Evolutionary conservation across 2,888 invertebrate species (phyloP), one percentile per base, ranked within the genome.

Genomic region (Drosophila emarginata): DNA sequence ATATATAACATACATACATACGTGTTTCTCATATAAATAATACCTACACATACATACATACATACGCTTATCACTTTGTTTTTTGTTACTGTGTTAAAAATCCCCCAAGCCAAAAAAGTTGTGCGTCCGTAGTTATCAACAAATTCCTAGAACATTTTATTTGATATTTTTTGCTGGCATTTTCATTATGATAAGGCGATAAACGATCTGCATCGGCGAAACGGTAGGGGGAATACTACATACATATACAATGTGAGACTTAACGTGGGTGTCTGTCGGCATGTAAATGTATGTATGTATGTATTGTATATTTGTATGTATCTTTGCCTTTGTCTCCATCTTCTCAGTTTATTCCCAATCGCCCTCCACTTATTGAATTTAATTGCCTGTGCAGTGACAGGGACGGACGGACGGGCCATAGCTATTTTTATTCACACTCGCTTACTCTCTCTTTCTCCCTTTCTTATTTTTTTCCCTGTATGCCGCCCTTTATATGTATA

Each of bases 291-390:
- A 23, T 14, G 23, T 61, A 37, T 54, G 36, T 39, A 52, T 52
- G n/a, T n/a, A n/a, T n/a, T n/a, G n/a, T n/a, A 45, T 65, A 67
- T 51, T 14, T 14, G 23, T 61, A 37, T 54, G 36, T 39, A 52
- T 52, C 53, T 37, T 54, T 39, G 58, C 26, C 70, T 12, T 79
- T 82, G 81, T 74, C 72, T 63, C 79, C 61, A 32, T 57, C 40
- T 67, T 64, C 63, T 68, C 32, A 32, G 32, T 2, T 32, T 32
- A 32, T 32, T 32, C 64, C 72, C 56, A 68, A 76, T 80, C 70
- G 72, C 70, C 80, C 65, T 71, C 75, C 84, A 86, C 80, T 82
- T 83, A 86, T 86, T 83, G 80, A 83, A 88, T 83, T 82, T 82
- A 82, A 87, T 82, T 87, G 86, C 84, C 76, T 82, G 61, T 73